A percentile compares a stretch with the other conserved stretches of the same genome.
Conservation (phyloP, 2,797 vertebrate species). For the Myotis vivesi region DNA sequence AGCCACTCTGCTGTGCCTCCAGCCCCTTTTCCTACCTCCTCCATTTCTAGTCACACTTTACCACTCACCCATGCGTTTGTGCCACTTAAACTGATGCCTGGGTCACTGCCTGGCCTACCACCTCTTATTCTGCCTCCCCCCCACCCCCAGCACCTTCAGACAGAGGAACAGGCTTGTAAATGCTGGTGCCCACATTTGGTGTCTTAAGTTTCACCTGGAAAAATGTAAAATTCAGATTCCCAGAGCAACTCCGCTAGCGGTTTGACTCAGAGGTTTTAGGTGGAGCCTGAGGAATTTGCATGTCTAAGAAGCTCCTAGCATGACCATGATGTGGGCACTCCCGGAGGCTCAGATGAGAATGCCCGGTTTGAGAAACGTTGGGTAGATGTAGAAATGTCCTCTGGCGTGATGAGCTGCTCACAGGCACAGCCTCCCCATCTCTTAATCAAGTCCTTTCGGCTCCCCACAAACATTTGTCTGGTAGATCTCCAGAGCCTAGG, state of each 20-base stretch:
- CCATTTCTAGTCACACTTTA: neutral
- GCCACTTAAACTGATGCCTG: neutral
- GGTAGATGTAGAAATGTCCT: neutral
- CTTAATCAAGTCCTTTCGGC: fast-evolving
- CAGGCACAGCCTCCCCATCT: neutral
- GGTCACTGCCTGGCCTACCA: neutral
- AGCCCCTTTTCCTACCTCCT: neutral
- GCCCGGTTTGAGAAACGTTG: neutral
- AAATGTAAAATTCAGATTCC: neutral
- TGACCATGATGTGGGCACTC: neutral
- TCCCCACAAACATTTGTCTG: neutral
- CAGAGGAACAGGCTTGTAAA: no score
- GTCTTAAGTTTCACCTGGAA: neutral
- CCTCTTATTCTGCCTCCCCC: no score
- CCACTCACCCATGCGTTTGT: neutral
- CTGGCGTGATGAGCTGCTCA: neutral
- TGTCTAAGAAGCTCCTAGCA: neutral
- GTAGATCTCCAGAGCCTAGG: neutral
- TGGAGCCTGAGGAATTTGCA: neutral
- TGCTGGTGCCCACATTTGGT: neutral
- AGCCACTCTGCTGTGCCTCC: fast-evolving
- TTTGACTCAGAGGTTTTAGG: neutral
- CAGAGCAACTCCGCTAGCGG: neutral
- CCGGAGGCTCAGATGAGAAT: fast-evolving
- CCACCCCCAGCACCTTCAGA: neutral